Evolutionary conservation across 2,888 invertebrate species (phyloP), one percentile per base, ranked within the genome.

Genomic region (Acleris laterana): DNA sequence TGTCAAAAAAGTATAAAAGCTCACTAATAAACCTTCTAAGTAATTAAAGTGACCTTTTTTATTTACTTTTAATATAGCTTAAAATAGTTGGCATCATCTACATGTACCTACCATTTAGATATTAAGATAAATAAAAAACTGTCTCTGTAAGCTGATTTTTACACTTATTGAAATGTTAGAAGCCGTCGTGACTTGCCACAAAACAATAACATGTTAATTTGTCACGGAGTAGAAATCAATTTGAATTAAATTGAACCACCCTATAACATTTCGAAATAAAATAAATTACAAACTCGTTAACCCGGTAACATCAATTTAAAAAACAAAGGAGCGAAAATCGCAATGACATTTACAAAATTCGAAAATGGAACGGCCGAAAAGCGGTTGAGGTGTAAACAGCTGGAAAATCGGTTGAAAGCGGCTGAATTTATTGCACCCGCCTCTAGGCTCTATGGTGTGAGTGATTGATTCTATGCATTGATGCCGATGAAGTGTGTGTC

Each of bases 321-420:
- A 62, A 66, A 66, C 60, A 61, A 57, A 62, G 51, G 61, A 51
- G 20, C 55, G 50, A 57, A 63, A 57, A 20, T 50, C 57, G 57
- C 61, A 66, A 52, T 66, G 66, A 66, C 66, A 66, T 57, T 65
- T 61, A 48, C 50, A 38, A 60, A 63, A 67, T 62, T 63, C 59
- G 56, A 69, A 69, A 64, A 70, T 59, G 69, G 67, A 67, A 69
- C 66, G 72, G 77, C 71, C 71, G 70, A 71, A 38, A 75, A 76
- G 75, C 76, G 76, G 72, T 73, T 75, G 81, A 87, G 88, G 89
- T 89, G 89, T 86, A 89, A 87, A 86, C 84, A 81, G 80, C 81
- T 84, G 88, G 88, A 87, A 89, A 89, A 89, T 87, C 65, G 81
- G 82, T 73, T 74, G 75, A 81, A 78, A 78, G 78, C 75, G 78